These are phyloP conservation scores for Chunga burmeisteri DNA, from an alignment of 2,113 vertebrate species.

Conservation along the genomic window DNA sequence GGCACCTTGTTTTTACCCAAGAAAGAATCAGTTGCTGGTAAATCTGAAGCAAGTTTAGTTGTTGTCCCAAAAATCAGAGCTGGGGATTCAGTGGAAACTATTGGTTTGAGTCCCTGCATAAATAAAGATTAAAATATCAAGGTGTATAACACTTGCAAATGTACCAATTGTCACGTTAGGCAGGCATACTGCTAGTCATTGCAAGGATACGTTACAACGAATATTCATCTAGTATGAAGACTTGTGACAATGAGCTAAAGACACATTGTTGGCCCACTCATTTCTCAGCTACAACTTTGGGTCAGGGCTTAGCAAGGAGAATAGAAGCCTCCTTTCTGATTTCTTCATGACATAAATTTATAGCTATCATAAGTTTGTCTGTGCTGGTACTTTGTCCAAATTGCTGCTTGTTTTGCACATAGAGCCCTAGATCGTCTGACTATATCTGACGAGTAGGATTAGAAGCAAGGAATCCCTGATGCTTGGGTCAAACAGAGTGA, in stretches of 20 bases:
- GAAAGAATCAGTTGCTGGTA: constrained; percentile 66
- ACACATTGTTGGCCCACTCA: neutral
- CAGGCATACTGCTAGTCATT: neutral
- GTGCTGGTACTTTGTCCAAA: neutral
- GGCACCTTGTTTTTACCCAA: constrained; percentile 82
- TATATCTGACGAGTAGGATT: neutral
- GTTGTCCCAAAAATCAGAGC: constrained; percentile 84
- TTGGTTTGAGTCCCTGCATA: constrained; percentile 84
- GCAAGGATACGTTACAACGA: neutral
- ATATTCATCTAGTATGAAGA: neutral
- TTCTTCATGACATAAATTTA: neutral
- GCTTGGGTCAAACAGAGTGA: neutral
- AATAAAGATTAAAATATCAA: constrained; percentile 55
- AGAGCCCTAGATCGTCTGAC: neutral
- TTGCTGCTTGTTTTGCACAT: neutral
- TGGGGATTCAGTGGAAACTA: constrained; percentile 76
- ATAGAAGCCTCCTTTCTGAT: neutral
- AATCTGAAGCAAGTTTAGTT: constrained; percentile 78
- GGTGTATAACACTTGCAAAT: constrained; percentile 13
- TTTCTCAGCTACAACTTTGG: neutral
- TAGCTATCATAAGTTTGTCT: neutral
- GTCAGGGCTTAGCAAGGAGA: neutral
- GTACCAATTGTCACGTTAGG: neutral
- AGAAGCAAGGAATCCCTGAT: neutral
- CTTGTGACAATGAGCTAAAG: neutral